Base-by-base conservation (phyloP, 2,797 vertebrate genomes). In the Netta rufina region DNA sequence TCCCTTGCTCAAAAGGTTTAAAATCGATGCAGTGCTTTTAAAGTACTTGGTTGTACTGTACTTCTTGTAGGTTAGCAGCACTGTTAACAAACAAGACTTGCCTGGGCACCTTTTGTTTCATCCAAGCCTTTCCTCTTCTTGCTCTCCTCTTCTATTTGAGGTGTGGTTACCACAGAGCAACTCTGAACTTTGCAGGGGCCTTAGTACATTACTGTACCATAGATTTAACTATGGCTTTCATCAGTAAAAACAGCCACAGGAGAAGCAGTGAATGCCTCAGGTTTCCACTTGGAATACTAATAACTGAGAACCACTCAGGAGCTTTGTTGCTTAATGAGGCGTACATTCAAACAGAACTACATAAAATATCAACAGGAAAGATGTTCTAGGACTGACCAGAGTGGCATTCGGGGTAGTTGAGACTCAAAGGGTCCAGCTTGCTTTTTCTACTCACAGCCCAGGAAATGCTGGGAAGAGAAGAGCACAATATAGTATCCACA, bases 191-290 rank as follows among this genome's bases (percentile, higher is more conserved):
- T 25, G 32, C 1, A 1, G 11, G 5, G 3, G 3, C 19, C 41
- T 78, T 13, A 21, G 15, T 19, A 16, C 0, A 0, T 27, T 43
- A 3, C 58, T 64, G 24, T 13, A 18, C 28, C 27, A 39, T 14
- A 70, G 47, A 6, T 33, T 69, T 38, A 61, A 33, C 18, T 51
- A 69, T 5, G 13, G 43, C 8, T 58, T 69, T 66, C 43, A 54
- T 33, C 41, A 47, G 58, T 25, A 78, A 70, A 66, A 60, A 4
- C 21, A 60, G 21, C 14, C 27, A n/a, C 0, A 0, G 38, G 32
- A 66, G 27, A 65, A 71, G 70, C 18, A 20, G 20, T 39, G 62
- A 91, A 75, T 21, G 41, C 13, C 21, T 71, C 33, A 8, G 16
- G 24, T 39, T 87, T 90, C 25, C 12, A 24, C 54, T 6, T 38